A percentile compares a stretch with the other conserved stretches of the same genome.
Evolutionary conservation across 2,797 vertebrate species (phyloP).

Genomic region (Neosilurus mollespiculum): DNA sequence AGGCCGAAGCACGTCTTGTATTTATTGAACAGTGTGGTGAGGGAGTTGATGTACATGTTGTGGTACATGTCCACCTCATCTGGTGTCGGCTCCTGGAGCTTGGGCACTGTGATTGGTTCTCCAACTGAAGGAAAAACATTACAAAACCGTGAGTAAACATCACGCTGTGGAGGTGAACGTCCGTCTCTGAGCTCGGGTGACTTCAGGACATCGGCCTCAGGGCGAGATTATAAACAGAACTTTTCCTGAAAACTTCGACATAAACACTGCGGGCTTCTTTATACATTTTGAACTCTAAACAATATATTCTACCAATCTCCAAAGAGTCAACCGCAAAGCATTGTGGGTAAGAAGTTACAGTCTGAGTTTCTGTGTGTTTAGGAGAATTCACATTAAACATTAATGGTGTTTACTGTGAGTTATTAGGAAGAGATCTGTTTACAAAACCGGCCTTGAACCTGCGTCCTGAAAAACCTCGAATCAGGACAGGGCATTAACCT

Average conservation of each 20-base stretch:
- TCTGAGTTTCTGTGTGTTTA: background rate
- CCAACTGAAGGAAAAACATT: slow-evolving; percentile 76
- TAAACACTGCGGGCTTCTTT: background rate
- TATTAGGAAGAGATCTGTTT: slow-evolving; percentile 1
- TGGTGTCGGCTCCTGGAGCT: slow-evolving; percentile 80
- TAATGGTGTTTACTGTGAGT: background rate
- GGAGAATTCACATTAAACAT: background rate
- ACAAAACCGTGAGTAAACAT: background rate
- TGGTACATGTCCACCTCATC: slow-evolving; percentile 89
- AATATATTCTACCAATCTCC: background rate
- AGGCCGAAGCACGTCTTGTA: slow-evolving; percentile 90
- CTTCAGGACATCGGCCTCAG: background rate
- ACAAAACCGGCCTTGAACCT: slow-evolving; percentile 4
- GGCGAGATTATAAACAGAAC: background rate
- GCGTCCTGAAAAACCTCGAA: background rate
- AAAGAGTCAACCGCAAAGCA: background rate
- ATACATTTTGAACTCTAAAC: background rate
- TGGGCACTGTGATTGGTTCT: slow-evolving; percentile 93
- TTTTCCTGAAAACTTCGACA: background rate
- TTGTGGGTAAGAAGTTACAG: background rate
- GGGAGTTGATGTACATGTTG: slow-evolving; percentile 83
- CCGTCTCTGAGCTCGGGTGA: background rate
- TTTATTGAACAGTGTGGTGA: slow-evolving; percentile 87
- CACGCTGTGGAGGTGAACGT: background rate
- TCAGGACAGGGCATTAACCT: slow-evolving; percentile 2